These are phyloP conservation scores for Tragelaphus oryx DNA, from an alignment of 2,797 vertebrate species.

Conservation along the genomic window DNA sequence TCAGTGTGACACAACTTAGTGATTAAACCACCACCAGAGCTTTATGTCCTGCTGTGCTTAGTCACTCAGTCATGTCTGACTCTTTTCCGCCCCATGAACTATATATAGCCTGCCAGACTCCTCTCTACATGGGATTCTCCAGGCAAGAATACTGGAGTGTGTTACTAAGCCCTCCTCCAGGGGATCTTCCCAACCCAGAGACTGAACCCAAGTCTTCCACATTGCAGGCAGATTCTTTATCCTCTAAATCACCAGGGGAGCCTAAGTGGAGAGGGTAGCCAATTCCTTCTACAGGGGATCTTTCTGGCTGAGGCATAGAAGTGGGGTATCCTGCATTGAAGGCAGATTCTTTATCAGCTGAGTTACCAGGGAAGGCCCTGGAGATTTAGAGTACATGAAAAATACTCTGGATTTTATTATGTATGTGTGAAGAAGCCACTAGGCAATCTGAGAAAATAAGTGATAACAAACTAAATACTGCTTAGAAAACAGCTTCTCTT, in stretches of 20 bases:
- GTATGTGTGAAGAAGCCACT: neutral
- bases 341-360: neutral
- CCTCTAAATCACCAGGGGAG: neutral
- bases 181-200: neutral
- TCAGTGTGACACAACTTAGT: neutral
- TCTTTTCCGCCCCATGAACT: rapidly evolving
- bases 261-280: neutral
- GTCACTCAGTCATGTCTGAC: neutral
- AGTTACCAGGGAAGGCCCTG: neutral
- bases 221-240: neutral
- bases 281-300: neutral
- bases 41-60: neutral
- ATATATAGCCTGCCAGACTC: neutral
- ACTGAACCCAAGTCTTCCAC: neutral
- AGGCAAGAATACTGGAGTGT: neutral
- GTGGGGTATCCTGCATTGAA: neutral
- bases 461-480: neutral
- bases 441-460: neutral
- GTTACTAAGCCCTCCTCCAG: neutral
- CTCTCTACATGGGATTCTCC: neutral
- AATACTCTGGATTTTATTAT: neutral
- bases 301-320: neutral
- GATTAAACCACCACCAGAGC: neutral
- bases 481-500: neutral
- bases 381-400: neutral